Evolutionary conservation across 2,888 invertebrate species (phyloP), one percentile per base, ranked within the genome.

Genomic region (Diadegma fenestrale): DNA sequence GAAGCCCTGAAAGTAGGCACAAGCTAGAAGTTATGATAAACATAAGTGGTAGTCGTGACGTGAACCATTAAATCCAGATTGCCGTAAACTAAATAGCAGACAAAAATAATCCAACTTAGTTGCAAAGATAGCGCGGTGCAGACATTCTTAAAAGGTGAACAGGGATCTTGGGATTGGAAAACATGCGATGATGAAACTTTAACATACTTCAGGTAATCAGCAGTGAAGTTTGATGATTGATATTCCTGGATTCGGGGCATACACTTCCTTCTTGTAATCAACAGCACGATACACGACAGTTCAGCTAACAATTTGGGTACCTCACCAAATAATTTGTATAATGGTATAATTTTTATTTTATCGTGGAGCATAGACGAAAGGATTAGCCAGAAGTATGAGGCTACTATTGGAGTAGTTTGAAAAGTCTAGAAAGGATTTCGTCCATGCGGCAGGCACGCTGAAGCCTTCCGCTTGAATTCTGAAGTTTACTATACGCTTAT

Each of bases 231-330:
- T 87, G 87, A 86, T 88, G 89, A 87, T 90, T 91, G 90, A 89
- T 90, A 90, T 22, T 10, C 37, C 89, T 91, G 90, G 91, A 91
- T 91, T 92, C 91, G 84, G 88, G 91, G 93, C 93, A 92, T 92
- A 88, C n/a, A n/a, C n/a, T 90, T 92, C 91, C 91, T 92, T 91
- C 91, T 90, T 88, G 90, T 89, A 89, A 90, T 26, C 66, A 76
- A 76, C 76, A 30, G 43, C 33, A 48, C 12, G 17, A 7, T 10
- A 43, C 6, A 10, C 26, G 19, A 12, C 58, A 6, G 26, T 77
- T 37, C 7, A 41, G 43, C 54, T 58, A 6, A 14, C 22, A 54
- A 12, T 54, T 54, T 14, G 58, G 14, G 14, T 26, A 26, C 26
- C 58, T 2, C 0, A 26, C 26, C 0, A 58, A 14, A 58, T 58